phyloP scores from a whole-genome alignment of 37 sponge, comb jelly and placozoan species.

The Beroe forskalii region DNA sequence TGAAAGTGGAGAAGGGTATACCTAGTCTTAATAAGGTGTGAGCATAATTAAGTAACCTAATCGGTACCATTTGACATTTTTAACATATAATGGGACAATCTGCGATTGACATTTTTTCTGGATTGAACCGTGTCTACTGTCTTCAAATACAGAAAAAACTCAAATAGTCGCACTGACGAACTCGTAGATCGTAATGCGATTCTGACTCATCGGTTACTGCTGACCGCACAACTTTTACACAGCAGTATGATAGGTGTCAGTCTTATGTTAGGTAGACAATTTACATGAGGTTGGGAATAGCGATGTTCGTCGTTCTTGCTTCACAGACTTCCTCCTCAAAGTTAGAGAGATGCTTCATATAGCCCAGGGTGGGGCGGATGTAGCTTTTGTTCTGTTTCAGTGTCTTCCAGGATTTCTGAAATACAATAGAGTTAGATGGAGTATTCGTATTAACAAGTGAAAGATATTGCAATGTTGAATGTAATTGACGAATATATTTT shows the following conservation, averaged over 20 bases:
- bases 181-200: neutral
- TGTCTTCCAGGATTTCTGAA: conserved; percentile 76
- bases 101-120: no score
- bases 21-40: no score
- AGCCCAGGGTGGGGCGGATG: conserved; percentile 69
- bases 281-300: conserved; percentile 57
- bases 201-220: no score
- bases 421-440: neutral
- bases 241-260: neutral
- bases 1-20: no score
- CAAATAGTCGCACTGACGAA: neutral
- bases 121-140: no score
- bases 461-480: no score
- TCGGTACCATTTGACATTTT: no score
- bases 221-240: neutral
- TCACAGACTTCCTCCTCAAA: conserved; percentile 74
- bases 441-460: no score
- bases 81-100: no score
- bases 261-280: neutral
- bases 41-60: no score
- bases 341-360: conserved; percentile 74
- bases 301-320: conserved; percentile 68
- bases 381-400: conserved; percentile 69
- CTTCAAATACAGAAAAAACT: no score
- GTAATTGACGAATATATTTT: neutral